Conservation (phyloP, 1,140 invertebrate species). For the Dinoponera quadriceps region DNA sequence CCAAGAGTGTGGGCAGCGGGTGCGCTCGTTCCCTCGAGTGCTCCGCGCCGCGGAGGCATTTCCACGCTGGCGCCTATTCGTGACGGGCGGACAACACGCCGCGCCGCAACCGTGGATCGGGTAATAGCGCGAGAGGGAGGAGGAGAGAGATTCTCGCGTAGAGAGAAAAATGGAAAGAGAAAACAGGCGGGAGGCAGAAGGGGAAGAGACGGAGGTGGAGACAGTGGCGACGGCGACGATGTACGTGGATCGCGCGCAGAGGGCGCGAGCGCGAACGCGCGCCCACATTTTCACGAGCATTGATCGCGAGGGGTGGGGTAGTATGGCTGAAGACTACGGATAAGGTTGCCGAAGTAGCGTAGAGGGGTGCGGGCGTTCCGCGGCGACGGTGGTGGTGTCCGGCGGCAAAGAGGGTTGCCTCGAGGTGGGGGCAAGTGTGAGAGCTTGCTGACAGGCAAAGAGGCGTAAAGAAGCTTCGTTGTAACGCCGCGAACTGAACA, state of each 20-base stretch:
- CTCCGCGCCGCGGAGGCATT: no score
- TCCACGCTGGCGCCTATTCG: no score
- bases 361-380: conserved; percentile 52
- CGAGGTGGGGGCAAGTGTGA: conserved; percentile 41
- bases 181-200: neutral
- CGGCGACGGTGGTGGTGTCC: neutral
- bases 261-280: conserved; percentile 81
- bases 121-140: neutral
- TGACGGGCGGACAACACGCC: no score
- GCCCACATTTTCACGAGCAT: conserved; percentile 83
- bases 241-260: conserved; percentile 79
- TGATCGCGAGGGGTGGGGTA: conserved; percentile 79
- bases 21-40: no score
- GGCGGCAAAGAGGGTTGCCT: conserved; percentile 68
- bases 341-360: conserved; percentile 38
- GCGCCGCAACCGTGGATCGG: neutral
- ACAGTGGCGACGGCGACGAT: conserved; percentile 73
- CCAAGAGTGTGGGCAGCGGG: no score
- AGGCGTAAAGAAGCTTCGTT: conserved; percentile 66
- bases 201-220: conserved; percentile 24
- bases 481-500: conserved; percentile 48
- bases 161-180: neutral
- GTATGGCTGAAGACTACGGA: conserved; percentile 67
- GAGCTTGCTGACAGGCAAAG: conserved; percentile 68
- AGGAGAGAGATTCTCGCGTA: neutral